A percentile compares a stretch with the other conserved stretches of the same genome.
Evolutionary conservation across 2,888 invertebrate species (phyloP).

Genomic region (Eupithecia exiguata): DNA sequence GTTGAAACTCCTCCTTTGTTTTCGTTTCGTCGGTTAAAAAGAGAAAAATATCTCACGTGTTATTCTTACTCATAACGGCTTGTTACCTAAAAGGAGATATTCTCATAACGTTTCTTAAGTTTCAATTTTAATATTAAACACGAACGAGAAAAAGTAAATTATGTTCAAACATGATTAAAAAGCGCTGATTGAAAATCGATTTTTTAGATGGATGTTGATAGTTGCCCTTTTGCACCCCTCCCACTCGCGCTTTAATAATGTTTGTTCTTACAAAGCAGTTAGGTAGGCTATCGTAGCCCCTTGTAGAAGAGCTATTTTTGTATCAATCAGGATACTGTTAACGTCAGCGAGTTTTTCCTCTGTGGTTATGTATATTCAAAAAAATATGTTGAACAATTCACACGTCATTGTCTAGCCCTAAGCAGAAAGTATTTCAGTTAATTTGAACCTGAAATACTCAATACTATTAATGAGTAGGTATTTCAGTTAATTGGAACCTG

Average conservation of each 20-base stretch:
- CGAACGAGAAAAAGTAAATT: neutral
- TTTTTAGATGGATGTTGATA: neutral
- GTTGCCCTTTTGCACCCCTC: neutral
- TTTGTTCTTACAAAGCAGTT: neutral
- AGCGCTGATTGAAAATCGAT: neutral
- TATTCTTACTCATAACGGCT: neutral
- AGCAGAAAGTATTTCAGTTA: no score
- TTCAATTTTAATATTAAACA: neutral
- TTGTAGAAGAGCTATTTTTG: neutral
- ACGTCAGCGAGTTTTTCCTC: neutral
- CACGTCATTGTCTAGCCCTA: neutral
- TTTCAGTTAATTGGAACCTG: no score
- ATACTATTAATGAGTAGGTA: no score
- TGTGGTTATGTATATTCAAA: no score
- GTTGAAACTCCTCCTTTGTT: no score
- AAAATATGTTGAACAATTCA: neutral
- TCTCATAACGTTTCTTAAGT: neutral
- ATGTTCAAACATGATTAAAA: neutral
- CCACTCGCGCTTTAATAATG: neutral
- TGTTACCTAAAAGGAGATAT: neutral
- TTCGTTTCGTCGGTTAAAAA: no score
- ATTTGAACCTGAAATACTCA: no score
- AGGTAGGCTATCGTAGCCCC: neutral
- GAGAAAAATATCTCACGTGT: no score
- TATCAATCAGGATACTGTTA: neutral